A percentile compares a stretch with the other conserved stretches of the same genome.
These are phyloP conservation scores for Lutjanus argentimaculatus DNA, from an alignment of 2,797 vertebrate genomes.

Conservation along the genomic window DNA sequence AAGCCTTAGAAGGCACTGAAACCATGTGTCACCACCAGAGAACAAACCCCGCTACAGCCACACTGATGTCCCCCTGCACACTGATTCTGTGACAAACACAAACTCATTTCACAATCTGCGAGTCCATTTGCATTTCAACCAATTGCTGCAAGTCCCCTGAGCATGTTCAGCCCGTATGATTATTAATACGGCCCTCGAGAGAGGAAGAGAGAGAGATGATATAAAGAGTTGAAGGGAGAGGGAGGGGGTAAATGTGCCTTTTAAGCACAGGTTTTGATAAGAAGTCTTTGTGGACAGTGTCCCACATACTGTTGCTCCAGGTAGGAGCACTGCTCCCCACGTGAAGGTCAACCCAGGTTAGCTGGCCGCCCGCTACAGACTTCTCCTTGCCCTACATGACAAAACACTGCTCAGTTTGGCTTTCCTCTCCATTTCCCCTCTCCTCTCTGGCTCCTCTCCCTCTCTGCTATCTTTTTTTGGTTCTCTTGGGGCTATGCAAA, in stretches of 20 bases:
- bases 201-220: constrained; percentile 1
- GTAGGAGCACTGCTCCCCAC: constrained; percentile 17
- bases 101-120: constrained; percentile 44
- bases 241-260: constrained; percentile 29
- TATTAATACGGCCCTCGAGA: constrained; percentile 42
- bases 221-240: constrained; percentile 24
- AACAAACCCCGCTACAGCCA: not conserved
- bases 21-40: constrained; percentile 22
- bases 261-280: constrained; percentile 29
- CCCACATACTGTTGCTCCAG: constrained; percentile 32
- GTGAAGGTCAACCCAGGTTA: constrained; percentile 70
- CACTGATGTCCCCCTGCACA: not conserved
- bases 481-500: constrained; percentile 76
- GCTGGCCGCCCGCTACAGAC: constrained; percentile 21
- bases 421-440: constrained; percentile 3
- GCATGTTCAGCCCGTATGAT: constrained; percentile 34
- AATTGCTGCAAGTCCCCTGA: constrained; percentile 42
- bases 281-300: constrained; percentile 37
- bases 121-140: constrained; percentile 52
- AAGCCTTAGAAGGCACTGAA: constrained; percentile 14
- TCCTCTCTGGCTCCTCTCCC: constrained; percentile 39
- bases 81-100: constrained; percentile 45
- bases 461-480: constrained; percentile 39
- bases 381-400: constrained; percentile 43
- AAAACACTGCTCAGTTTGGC: constrained; percentile 49